Percentiles rank a stretch among this genome's conserved stretches.
phyloP scores from a whole-genome alignment of 2,888 invertebrate genomes.

The Torymus tubicola region DNA sequence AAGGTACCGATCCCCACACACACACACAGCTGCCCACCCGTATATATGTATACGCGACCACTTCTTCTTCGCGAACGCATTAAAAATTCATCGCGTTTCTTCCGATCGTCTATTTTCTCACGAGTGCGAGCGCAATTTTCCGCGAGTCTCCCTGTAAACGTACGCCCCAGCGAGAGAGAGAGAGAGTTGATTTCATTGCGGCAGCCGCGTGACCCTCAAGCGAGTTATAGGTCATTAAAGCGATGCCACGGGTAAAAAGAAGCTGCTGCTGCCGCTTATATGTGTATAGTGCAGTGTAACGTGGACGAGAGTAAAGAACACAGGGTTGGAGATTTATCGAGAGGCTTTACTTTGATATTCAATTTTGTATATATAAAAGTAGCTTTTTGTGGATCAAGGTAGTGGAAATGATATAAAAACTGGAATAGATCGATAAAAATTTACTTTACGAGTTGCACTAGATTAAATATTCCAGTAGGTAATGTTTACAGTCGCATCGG shows the following conservation, averaged over 20 bases:
- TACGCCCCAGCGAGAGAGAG: neutral
- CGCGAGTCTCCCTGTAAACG: conserved; percentile 1
- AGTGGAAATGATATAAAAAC: no score
- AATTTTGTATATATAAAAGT: no score
- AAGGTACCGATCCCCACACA: neutral
- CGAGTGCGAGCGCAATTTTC: conserved; percentile 38
- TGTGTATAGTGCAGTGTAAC: no score
- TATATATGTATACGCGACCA: neutral
- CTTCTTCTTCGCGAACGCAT: neutral
- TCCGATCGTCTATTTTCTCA: conserved; percentile 25
- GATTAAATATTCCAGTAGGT: no score
- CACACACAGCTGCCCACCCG: no score
- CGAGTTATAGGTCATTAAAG: conserved; percentile 54
- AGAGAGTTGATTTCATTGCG: conserved; percentile 20
- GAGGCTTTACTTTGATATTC: no score
- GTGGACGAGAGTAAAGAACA: no score
- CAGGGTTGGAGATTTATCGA: no score
- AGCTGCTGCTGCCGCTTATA: neutral
- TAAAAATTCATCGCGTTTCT: conserved; percentile 23
- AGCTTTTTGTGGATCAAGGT: no score
- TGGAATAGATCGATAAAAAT: no score
- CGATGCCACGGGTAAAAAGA: conserved; percentile 15
- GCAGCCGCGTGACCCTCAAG: conserved; percentile 26
- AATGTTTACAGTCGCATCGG: no score
- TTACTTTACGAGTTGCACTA: no score